These are phyloP conservation scores for Drosophila lini DNA, from an alignment of 1,140 invertebrate genomes.

Conservation along the genomic window DNA sequence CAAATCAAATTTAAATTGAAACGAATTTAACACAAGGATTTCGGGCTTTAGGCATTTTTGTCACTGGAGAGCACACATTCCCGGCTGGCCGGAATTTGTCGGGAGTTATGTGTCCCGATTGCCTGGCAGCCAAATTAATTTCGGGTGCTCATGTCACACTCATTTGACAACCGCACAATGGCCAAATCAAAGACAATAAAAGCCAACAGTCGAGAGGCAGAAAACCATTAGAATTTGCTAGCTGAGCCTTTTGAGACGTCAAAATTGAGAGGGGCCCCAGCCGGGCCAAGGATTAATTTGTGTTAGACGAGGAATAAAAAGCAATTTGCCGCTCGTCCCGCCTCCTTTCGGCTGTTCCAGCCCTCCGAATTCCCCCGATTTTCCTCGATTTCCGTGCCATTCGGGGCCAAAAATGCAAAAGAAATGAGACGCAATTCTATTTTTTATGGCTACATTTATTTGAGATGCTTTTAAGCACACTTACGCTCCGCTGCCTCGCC, in stretches of 20 bases:
- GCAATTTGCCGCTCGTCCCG: slow-evolving; percentile 40
- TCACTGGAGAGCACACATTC: not conserved
- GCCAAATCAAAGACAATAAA: slow-evolving; percentile 50
- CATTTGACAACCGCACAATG: slow-evolving; percentile 46
- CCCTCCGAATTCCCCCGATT: not conserved
- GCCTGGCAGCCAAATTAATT: slow-evolving; percentile 51
- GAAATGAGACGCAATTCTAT: slow-evolving; percentile 61
- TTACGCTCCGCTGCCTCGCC: slow-evolving; percentile 41
- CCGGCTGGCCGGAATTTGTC: not conserved
- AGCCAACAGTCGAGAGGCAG: slow-evolving; percentile 38
- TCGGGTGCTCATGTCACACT: slow-evolving; percentile 39
- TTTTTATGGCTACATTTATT: slow-evolving; percentile 62
- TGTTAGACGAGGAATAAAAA: slow-evolving; percentile 55
- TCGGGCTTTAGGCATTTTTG: not conserved
- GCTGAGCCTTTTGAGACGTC: slow-evolving; percentile 49
- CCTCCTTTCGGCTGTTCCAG: not conserved
- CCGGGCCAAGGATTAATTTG: slow-evolving; percentile 58
- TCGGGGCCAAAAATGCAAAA: slow-evolving; percentile 39
- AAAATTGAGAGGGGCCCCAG: slow-evolving; percentile 43
- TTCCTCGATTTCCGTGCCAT: slow-evolving; percentile 5
- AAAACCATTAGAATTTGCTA: slow-evolving; percentile 47
- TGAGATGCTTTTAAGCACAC: slow-evolving; percentile 63
- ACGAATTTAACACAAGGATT: not conserved
- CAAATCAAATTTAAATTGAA: not conserved
- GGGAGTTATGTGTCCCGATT: slow-evolving; percentile 6